Evolutionary conservation across 1,140 invertebrate genomes (phyloP).

Genomic region (Melitaea cinxia): DNA sequence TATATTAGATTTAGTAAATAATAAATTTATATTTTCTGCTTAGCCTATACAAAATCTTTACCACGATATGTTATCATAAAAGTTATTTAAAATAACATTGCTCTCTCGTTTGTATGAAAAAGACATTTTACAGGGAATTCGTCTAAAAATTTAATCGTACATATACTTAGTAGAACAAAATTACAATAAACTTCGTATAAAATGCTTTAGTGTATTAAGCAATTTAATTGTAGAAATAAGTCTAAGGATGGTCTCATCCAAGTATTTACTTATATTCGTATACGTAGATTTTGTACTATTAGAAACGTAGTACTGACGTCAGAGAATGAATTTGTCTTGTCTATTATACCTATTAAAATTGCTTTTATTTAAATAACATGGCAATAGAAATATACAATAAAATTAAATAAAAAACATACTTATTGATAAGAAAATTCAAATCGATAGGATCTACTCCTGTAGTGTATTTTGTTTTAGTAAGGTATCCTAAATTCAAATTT

Average conservation of each 20-base stretch:
- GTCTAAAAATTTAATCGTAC: constrained; percentile 36
- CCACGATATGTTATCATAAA: not conserved
- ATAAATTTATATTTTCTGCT: too few species aligned
- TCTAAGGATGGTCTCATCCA: not conserved
- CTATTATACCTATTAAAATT: not conserved
- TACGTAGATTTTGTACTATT: constrained; percentile 3
- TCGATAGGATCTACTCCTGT: not conserved
- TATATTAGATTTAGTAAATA: too few species aligned
- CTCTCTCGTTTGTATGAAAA: constrained; percentile 47
- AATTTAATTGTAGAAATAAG: constrained; percentile 34
- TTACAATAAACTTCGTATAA: constrained; percentile 15
- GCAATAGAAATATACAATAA: not conserved
- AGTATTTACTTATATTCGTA: constrained; percentile 5
- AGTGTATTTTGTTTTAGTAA: not conserved
- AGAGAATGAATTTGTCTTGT: not conserved
- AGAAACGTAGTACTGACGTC: not conserved
- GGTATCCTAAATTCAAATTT: not conserved
- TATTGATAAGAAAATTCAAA: not conserved
- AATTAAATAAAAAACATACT: too few species aligned
- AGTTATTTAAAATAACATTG: constrained; percentile 24
- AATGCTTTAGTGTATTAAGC: constrained; percentile 35
- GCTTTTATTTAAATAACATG: not conserved
- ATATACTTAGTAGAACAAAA: constrained; percentile 6
- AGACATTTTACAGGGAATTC: constrained; percentile 69
- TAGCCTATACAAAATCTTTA: not conserved